Evolutionary conservation across 2,797 vertebrate genomes (phyloP).

Genomic region (Neopelma chrysocephalum): DNA sequence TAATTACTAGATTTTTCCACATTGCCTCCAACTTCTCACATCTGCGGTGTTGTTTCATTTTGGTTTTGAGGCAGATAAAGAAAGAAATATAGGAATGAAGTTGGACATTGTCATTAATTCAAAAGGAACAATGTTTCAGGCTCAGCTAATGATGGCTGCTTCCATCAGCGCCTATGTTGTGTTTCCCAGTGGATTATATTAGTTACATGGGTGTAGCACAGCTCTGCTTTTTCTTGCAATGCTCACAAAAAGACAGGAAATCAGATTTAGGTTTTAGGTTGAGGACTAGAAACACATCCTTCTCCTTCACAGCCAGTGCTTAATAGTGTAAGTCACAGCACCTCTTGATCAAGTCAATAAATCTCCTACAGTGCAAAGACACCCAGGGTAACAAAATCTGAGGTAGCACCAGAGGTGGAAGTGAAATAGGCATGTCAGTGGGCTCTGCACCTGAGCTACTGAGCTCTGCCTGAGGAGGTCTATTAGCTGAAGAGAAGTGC

Average conservation of each 20-base stretch:
- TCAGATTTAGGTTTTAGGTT: background rate
- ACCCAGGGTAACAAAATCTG: rapidly evolving
- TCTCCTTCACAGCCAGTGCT: background rate
- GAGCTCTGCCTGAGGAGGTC: background rate
- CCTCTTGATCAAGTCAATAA: background rate
- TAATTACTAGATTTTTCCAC: background rate
- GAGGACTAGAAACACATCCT: background rate
- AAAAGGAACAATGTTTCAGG: background rate
- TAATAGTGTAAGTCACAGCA: background rate
- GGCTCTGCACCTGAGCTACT: background rate
- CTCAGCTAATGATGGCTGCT: background rate
- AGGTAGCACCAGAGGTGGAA: background rate
- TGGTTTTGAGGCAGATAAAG: background rate
- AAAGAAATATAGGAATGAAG: background rate
- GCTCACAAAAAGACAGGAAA: background rate
- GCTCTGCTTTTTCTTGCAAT: background rate
- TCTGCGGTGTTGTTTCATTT: background rate
- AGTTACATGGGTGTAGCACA: background rate
- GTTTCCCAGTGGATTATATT: background rate
- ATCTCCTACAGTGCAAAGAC: background rate
- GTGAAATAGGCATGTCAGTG: background rate
- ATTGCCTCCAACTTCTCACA: background rate
- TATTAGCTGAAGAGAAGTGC: background rate
- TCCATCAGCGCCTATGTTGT: background rate
- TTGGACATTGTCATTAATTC: background rate